Evolutionary conservation across 30 jellyfish, hydroid and myxozoan species (phyloP).

Genomic region (Clytia hemisphaerica): DNA sequence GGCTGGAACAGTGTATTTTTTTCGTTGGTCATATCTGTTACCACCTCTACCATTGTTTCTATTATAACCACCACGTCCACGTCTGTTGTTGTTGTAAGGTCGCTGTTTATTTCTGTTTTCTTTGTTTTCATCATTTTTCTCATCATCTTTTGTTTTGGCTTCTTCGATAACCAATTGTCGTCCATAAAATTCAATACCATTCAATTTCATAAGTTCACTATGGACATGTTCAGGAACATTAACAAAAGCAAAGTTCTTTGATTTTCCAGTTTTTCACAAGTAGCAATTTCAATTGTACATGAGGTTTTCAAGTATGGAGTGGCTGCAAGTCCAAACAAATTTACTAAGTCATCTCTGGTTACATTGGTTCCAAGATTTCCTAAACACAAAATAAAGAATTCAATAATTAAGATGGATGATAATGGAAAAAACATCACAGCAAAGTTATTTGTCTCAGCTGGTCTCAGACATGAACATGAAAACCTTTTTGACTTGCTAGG

Average conservation of each 20-base stretch:
- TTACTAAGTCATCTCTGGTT: conserved; percentile 66
- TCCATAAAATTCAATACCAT: conserved; percentile 92
- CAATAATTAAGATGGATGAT: background rate
- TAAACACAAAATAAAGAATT: background rate
- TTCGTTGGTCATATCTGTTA: conserved; percentile 26
- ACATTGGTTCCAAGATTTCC: conserved; percentile 79
- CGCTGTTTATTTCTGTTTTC: conserved; percentile 48
- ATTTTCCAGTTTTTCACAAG: conserved; percentile 59
- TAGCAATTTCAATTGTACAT: conserved; percentile 79
- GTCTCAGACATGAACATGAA: no score
- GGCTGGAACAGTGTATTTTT: conserved; percentile 56
- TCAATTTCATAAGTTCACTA: conserved; percentile 66
- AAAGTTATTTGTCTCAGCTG: background rate
- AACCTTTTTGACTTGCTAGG: no score
- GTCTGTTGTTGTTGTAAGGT: conserved; percentile 8
- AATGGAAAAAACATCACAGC: background rate
- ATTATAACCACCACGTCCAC: conserved; percentile 33
- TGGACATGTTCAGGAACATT: conserved; percentile 92
- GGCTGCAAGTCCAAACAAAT: conserved; percentile 76
- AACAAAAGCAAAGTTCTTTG: conserved; percentile 79
- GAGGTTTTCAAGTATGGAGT: conserved; percentile 72
- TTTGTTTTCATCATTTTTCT: conserved; percentile 54
- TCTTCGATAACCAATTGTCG: conserved; percentile 67
- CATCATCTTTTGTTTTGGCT: conserved; percentile 66
- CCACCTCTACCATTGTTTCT: conserved; percentile 7